Conservation (phyloP, 2,113 vertebrate species). For the Colossoma macropomum region DNA sequence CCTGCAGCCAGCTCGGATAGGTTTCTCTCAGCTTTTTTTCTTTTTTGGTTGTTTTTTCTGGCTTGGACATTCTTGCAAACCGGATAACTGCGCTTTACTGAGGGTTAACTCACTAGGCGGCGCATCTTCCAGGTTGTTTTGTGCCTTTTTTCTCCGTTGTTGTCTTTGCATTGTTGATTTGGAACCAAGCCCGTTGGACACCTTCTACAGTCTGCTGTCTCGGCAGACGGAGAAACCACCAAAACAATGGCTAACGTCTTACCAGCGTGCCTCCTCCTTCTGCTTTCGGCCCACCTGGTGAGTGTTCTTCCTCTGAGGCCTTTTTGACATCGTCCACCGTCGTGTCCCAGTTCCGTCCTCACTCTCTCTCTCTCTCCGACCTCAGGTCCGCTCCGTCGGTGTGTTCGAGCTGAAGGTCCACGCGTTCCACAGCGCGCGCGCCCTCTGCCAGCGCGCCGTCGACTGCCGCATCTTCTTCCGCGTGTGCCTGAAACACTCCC, state of each 20-base stretch:
- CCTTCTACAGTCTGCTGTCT: slow-evolving; percentile 45
- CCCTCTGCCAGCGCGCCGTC: slow-evolving; percentile 62
- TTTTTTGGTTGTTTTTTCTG: neutral
- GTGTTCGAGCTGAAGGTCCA: slow-evolving; percentile 89
- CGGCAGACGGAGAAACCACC: slow-evolving; percentile 47
- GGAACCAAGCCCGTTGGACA: slow-evolving; percentile 49
- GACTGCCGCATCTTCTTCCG: slow-evolving; percentile 87
- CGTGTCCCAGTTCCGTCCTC: neutral
- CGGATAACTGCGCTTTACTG: neutral
- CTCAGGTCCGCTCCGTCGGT: slow-evolving; percentile 77
- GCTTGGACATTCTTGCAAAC: neutral
- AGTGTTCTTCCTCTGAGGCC: slow-evolving; percentile 44
- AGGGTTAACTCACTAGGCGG: neutral
- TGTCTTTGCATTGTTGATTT: neutral
- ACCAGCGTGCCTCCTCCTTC: slow-evolving; percentile 63
- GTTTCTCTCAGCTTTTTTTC: neutral
- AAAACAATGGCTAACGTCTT: slow-evolving; percentile 68
- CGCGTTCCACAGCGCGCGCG: slow-evolving; percentile 75
- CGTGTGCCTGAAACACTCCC: slow-evolving; percentile 85
- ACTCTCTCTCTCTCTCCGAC: neutral
- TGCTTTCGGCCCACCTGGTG: slow-evolving; percentile 65
- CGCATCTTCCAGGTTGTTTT: neutral
- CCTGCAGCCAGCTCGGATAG: neutral
- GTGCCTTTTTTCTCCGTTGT: neutral
- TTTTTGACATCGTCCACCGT: neutral